A percentile compares a stretch with the other conserved stretches of the same genome.
phyloP scores from a whole-genome alignment of 1,140 invertebrate genomes.

The Temnothorax nylanderi region DNA sequence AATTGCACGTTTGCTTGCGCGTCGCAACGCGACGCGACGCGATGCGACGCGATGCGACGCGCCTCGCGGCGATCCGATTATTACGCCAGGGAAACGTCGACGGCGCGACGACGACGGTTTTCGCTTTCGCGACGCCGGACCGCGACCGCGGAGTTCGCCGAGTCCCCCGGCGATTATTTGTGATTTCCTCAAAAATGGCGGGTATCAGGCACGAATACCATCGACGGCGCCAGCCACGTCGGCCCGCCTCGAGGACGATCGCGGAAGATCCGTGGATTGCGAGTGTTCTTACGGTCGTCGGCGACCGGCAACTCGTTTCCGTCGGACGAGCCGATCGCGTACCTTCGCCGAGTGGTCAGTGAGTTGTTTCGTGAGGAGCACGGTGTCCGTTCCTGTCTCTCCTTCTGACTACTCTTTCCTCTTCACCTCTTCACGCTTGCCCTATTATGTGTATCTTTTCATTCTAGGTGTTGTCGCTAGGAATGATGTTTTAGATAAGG shows the following conservation, averaged over 20 bases:
- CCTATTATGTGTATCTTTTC: neutral
- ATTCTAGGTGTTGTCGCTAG: neutral
- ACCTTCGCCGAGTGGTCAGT: constrained; percentile 21
- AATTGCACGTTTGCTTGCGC: constrained; percentile 13
- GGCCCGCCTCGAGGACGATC: constrained; percentile 1
- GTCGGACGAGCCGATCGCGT: constrained; percentile 44
- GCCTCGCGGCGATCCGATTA: neutral
- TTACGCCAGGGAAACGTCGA: neutral
- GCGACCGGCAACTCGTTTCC: constrained; percentile 37
- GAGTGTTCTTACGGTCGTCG: neutral
- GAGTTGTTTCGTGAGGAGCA: constrained; percentile 35
- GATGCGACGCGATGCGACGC: neutral
- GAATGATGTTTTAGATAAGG: neutral
- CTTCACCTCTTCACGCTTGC: neutral
- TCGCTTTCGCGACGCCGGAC: neutral
- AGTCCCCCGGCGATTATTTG: constrained; percentile 55
- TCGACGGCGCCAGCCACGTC: neutral
- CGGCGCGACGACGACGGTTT: neutral
- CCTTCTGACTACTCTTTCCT: neutral
- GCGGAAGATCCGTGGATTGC: constrained; percentile 16
- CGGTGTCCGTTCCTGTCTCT: constrained; percentile 11
- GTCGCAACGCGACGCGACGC: constrained; percentile 5
- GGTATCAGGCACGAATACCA: constrained; percentile 53
- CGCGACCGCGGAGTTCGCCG: neutral
- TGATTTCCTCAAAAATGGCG: constrained; percentile 74